phyloP scores from a whole-genome alignment of 2,888 invertebrate genomes.

The Poecilus cupreus region DNA sequence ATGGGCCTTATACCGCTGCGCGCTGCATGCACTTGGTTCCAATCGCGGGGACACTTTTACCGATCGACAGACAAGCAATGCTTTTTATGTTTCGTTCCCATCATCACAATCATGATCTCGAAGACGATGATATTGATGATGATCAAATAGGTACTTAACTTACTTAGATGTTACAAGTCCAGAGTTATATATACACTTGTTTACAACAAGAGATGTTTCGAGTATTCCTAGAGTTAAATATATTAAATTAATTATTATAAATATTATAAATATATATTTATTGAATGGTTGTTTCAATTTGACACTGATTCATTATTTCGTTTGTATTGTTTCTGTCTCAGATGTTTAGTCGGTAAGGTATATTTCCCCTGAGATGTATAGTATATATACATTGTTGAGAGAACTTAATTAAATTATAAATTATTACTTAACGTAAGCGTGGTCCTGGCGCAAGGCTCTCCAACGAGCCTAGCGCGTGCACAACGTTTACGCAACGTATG shows the following conservation, averaged over 20 bases:
- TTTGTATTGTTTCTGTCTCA: slow-evolving; percentile 57
- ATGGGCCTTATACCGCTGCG: slow-evolving; percentile 58
- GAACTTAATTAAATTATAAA: slow-evolving; percentile 53
- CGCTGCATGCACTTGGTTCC: slow-evolving; percentile 54
- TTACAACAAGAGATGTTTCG: slow-evolving; percentile 52
- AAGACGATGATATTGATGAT: slow-evolving; percentile 37
- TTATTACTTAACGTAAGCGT: slow-evolving; percentile 49
- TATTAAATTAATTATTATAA: slow-evolving; percentile 55
- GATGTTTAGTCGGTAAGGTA: slow-evolving; percentile 58
- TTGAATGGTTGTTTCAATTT: slow-evolving; percentile 56
- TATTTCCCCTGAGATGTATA: slow-evolving; percentile 54
- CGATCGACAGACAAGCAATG: slow-evolving; percentile 49
- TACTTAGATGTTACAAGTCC: slow-evolving; percentile 46
- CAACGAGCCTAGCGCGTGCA: not conserved
- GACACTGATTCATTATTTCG: slow-evolving; percentile 45
- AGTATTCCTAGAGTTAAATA: slow-evolving; percentile 58
- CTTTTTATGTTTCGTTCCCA: slow-evolving; percentile 51
- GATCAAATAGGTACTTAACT: slow-evolving; percentile 37
- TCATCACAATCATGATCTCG: slow-evolving; percentile 29
- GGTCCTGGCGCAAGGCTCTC: not conserved
- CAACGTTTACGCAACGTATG: slow-evolving; percentile 51
- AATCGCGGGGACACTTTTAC: slow-evolving; percentile 51
- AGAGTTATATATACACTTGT: slow-evolving; percentile 55
- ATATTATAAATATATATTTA: slow-evolving; percentile 56
- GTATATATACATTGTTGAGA: slow-evolving; percentile 57